Evolutionary conservation across 2,888 invertebrate species (phyloP), one percentile per base, ranked within the genome.

Genomic region (Phania funesta): DNA sequence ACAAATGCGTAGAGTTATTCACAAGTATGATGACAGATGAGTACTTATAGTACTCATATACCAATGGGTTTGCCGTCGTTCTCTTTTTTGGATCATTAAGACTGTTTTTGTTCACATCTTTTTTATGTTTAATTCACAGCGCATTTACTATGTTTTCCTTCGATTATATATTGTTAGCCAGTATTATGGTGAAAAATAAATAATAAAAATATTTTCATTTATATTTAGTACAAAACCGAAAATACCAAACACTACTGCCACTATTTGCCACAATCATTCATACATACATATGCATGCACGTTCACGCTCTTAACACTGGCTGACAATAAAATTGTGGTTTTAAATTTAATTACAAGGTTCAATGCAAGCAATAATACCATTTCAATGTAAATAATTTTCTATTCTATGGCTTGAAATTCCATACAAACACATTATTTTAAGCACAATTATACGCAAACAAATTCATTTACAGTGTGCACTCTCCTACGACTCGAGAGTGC

Each of bases 321-420:
- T 80, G 80, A 68, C 76, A 84, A 82, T 78, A 70, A 81, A 84
- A 80, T 80, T 83, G 84, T 74, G 85, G 85, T 84, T 80, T 83
- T 75, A 68, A 80, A 81, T 84, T 83, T 80, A 85, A 85, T 84
- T 84, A 83, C 75, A 74, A 80, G 83, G 65, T 83, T 70, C 62
- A 74, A 62, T 65, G 79, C 81, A 67, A 77, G 54, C 74, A 71
- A 71, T 41, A 71, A 70, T 50, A 64, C 56, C 48, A 76, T 65
- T 54, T 54, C 46, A 65, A 71, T 65, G 35, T 58, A 65, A 73
- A 78, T 73, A 73, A 78, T 71, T 78, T 73, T 78, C 71, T 58
- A 73, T 78, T 16, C 29, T 29, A 56, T 46, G 62, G 68, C 46
- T 71, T 41, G 73, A 78, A 78, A 73, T 78, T 78, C 71, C 78